Evolutionary conservation across 2,797 vertebrate species (phyloP).

Genomic region (Rousettus madagascariensis): DNA sequence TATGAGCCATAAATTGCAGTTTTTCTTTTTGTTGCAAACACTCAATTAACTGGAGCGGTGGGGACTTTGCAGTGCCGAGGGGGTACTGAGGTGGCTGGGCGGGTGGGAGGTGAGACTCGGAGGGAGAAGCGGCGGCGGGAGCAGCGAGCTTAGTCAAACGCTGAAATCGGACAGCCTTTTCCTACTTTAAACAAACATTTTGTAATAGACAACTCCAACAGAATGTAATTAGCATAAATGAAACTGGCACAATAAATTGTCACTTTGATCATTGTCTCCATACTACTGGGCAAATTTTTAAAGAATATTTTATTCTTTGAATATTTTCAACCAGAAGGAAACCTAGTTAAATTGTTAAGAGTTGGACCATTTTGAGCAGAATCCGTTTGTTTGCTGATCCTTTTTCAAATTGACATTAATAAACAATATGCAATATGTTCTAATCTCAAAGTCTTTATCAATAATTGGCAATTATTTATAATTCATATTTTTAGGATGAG

Average conservation of each 20-base stretch:
- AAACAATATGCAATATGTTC: background rate
- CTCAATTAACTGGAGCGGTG: background rate
- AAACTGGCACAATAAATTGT: background rate
- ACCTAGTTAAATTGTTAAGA: background rate
- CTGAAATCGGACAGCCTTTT: background rate
- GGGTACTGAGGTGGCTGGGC: background rate
- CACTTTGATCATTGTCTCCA: background rate
- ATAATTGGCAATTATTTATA: background rate
- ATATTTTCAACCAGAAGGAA: constrained; percentile 28
- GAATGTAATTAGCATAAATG: background rate
- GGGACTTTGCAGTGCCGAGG: background rate
- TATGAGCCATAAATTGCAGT: background rate
- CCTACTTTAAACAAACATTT: constrained; percentile 26
- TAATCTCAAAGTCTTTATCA: constrained; percentile 2
- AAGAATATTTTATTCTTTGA: background rate
- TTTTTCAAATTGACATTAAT: background rate
- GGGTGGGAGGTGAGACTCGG: rapidly evolving
- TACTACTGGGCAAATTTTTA: background rate
- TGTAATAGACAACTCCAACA: background rate
- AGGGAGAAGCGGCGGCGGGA: background rate
- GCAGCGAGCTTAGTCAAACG: background rate
- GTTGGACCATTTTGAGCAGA: background rate
- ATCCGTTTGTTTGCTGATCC: background rate
- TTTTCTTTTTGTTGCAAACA: constrained; percentile 2
- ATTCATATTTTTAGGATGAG: background rate